phyloP scores from a whole-genome alignment of 2,113 vertebrate genomes.

The Stomatorhinus ivindoensis region DNA sequence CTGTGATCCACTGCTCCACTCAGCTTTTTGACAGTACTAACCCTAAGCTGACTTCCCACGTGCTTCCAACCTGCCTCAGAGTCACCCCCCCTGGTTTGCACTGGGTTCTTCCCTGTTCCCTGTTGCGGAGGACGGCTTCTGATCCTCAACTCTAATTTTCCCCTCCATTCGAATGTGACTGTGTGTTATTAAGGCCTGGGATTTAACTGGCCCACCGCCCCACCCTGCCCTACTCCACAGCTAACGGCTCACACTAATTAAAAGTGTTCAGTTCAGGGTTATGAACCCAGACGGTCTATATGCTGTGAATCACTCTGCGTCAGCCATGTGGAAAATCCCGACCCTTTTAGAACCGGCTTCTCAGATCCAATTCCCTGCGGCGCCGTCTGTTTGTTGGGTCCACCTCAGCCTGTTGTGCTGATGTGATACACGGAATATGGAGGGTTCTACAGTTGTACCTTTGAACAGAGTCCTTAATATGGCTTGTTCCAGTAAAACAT shows the following conservation, averaged over 20 bases:
- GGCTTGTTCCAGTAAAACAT: not conserved
- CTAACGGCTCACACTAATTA: not conserved
- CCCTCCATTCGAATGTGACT: not conserved
- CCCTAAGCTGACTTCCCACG: not conserved
- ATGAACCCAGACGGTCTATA: not conserved
- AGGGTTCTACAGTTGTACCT: not conserved
- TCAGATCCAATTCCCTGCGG: not conserved
- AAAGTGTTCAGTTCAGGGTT: not conserved
- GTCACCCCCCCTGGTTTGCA: not conserved
- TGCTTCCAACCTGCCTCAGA: too few relatives aligned
- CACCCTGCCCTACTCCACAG: not conserved
- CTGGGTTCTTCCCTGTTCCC: not conserved
- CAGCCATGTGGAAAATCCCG: not conserved
- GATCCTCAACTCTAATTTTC: not conserved
- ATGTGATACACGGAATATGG: not conserved
- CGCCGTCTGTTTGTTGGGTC: not conserved
- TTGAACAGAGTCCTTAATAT: not conserved
- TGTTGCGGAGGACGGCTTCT: not conserved
- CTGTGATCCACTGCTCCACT: not conserved
- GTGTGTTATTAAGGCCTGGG: not conserved
- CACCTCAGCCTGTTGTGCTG: not conserved
- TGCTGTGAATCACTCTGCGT: not conserved
- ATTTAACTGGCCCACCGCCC: not conserved
- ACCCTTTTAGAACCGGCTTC: not conserved
- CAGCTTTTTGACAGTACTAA: not conserved